Evolutionary conservation across 2,888 invertebrate species (phyloP).

Genomic region (Cataglyphis altisquamis): DNA sequence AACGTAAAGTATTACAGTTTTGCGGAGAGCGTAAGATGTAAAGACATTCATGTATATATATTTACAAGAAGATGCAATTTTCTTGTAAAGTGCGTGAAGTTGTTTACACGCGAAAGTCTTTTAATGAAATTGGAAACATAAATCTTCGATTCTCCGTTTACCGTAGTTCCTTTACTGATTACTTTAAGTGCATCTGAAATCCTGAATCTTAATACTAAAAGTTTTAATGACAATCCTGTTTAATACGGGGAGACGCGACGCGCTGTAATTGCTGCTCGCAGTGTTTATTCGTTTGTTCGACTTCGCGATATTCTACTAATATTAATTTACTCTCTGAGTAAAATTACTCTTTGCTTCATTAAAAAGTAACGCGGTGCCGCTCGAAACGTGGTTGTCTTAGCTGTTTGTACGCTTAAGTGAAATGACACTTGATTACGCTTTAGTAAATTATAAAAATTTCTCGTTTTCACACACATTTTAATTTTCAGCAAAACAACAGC

Average conservation of each 20-base stretch:
- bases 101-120: conserved; percentile 20
- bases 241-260: conserved; percentile 5
- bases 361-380: conserved; percentile 29
- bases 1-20: background rate
- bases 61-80: conserved; percentile 1
- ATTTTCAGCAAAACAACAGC: conserved; percentile 11
- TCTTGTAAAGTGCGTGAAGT: conserved; percentile 14
- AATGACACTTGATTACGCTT: conserved; percentile 16
- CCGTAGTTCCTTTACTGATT: conserved; percentile 17
- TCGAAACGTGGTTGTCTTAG: background rate
- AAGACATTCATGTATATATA: background rate
- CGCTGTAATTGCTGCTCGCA: conserved; percentile 23
- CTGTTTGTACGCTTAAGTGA: conserved; percentile 19
- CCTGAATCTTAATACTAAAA: conserved; percentile 28
- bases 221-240: conserved; percentile 49
- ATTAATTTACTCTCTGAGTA: conserved; percentile 23
- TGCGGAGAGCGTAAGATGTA: background rate
- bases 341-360: background rate
- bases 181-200: conserved; percentile 42
- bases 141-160: conserved; percentile 40
- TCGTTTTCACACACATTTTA: background rate
- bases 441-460: conserved; percentile 33
- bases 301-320: conserved; percentile 30
- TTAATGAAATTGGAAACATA: conserved; percentile 52
- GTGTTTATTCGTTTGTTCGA: conserved; percentile 35